Evolutionary conservation across 1,140 invertebrate species (phyloP).

Genomic region (Sweltsa coloradensis): DNA sequence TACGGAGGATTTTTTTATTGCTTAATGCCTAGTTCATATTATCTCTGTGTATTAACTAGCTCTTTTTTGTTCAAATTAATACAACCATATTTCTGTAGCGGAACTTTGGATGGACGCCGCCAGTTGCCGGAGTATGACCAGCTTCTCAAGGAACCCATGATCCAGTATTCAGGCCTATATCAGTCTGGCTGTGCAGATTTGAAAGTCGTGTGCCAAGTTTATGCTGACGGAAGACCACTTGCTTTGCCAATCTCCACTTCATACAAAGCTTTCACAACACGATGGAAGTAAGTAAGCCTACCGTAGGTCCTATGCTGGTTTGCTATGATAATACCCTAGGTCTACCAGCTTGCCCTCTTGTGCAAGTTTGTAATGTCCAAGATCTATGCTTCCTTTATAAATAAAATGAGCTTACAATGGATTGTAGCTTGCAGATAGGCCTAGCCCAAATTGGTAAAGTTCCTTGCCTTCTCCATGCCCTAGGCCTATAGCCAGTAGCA

Average conservation of each 20-base stretch:
- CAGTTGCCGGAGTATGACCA: conserved; percentile 78
- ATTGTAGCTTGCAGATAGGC: too few relatives aligned
- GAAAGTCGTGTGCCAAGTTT: conserved; percentile 78
- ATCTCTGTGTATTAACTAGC: not conserved
- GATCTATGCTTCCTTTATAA: too few relatives aligned
- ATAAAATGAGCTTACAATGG: too few relatives aligned
- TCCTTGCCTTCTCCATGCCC: too few relatives aligned
- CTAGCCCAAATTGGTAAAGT: too few relatives aligned
- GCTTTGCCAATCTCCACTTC: conserved; percentile 82
- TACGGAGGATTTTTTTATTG: not conserved
- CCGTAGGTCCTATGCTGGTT: too few relatives aligned
- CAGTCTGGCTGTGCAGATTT: conserved; percentile 70
- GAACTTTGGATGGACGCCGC: conserved; percentile 85
- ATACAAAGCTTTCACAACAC: conserved; percentile 83
- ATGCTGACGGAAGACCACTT: conserved; percentile 67
- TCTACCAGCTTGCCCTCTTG: too few relatives aligned
- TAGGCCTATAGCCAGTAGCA: too few relatives aligned
- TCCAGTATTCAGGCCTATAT: conserved; percentile 83
- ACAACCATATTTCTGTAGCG: too few relatives aligned
- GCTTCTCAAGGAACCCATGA: conserved; percentile 72
- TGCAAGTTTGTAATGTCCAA: too few relatives aligned
- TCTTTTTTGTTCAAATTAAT: conserved; percentile 41
- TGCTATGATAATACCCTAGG: too few relatives aligned
- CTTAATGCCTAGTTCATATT: not conserved
- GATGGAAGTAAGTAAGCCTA: conserved; percentile 73